A percentile compares a stretch with the other conserved stretches of the same genome.
Conservation (phyloP, 1,140 invertebrate genomes). For the Ridgeia piscesae region DNA sequence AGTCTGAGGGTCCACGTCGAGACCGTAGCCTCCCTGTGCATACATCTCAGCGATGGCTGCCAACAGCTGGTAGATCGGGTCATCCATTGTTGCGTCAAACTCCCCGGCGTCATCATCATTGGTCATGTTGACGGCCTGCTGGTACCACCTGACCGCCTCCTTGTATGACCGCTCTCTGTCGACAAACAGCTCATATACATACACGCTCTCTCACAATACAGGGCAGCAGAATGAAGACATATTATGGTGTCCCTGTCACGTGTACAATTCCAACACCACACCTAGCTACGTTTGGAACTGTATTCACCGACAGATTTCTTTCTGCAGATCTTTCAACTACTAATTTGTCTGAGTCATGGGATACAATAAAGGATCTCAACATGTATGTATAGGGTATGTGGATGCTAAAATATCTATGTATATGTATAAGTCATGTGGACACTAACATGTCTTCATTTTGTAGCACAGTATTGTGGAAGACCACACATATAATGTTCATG, state of each 20-base stretch:
- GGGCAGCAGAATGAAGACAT: background rate
- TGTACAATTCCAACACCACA: slow-evolving; percentile 23
- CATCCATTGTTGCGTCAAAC: slow-evolving; percentile 56
- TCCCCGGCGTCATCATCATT: slow-evolving; percentile 59
- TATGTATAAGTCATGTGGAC: background rate
- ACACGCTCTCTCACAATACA: background rate
- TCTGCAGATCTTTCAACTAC: too few relatives aligned
- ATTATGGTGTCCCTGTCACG: slow-evolving; percentile 14
- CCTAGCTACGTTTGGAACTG: too few relatives aligned
- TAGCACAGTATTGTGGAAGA: too few relatives aligned
- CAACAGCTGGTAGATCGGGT: slow-evolving; percentile 57
- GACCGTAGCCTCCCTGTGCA: slow-evolving; percentile 56
- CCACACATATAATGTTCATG: too few relatives aligned
- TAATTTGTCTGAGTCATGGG: too few relatives aligned
- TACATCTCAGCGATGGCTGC: slow-evolving; percentile 62
- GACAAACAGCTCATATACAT: background rate
- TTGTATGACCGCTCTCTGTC: slow-evolving; percentile 55
- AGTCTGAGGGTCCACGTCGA: slow-evolving; percentile 58
- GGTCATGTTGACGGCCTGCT: slow-evolving; percentile 52
- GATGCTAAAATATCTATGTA: too few relatives aligned
- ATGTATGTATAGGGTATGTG: too few relatives aligned
- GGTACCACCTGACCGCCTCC: slow-evolving; percentile 61
- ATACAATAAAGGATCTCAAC: background rate
- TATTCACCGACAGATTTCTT: too few relatives aligned
- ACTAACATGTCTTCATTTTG: background rate